Evolutionary conservation across 53 echinoderm and acorn worm species (phyloP), one percentile per base, ranked within the genome.

Genomic region (Glandiceps talaboti): DNA sequence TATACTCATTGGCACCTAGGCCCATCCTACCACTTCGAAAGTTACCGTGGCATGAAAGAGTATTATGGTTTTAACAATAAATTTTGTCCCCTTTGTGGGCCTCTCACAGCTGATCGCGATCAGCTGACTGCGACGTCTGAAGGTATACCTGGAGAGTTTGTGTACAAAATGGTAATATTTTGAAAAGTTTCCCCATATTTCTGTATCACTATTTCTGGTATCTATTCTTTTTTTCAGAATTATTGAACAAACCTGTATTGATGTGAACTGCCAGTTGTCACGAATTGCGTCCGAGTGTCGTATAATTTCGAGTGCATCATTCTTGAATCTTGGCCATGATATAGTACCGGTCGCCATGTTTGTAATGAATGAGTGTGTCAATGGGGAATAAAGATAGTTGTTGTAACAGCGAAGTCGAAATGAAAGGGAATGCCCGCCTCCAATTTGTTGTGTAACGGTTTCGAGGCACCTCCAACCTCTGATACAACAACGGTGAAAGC

Each of bases 381-480:
- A 45, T 45, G 64, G 64, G 64, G 64, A 45, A 45, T 45, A 45
- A 45, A 45, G 64, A 45, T 20, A 20, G 64, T 45, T 45, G 64
- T 45, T 45, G 64, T 45, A 45, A 45, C 64, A 45, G 64, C 64
- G 20, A 20, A 45, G 64, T 45, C 64, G 64, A 45, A 45, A 45
- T 45, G 64, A 45, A 45, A 45, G 64, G 64, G 64, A 45, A 45
- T 45, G 64, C 64, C 64, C 64, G 64, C 64, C 64, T 45, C 64
- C 20, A 45, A 45, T 45, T 45, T 45, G 64, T 45, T 45, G 64
- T 45, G 6, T 45, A 6, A 45, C 64, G 64, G 64, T 45, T 45
- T 45, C 64, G 20, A 45, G 64, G n/a, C n/a, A 45, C 20, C 64
- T 20, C 20, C 64, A 20, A 45, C 6, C 64, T 20, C 20, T 20